Conservation (phyloP, 2,113 vertebrate genomes). For the Bucco capensis region DNA sequence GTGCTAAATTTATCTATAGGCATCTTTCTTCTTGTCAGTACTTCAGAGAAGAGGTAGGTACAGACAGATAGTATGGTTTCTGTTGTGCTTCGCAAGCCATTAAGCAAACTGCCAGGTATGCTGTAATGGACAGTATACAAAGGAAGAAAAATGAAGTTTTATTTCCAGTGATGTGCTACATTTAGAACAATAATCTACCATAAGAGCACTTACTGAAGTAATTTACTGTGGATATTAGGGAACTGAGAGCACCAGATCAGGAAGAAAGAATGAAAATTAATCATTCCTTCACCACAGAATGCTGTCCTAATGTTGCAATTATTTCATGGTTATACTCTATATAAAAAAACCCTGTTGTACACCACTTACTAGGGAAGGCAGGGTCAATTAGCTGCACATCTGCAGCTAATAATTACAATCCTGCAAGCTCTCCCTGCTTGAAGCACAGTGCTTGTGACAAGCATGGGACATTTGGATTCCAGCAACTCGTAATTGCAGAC, state of each 20-base stretch:
- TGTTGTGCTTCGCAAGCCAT: background rate
- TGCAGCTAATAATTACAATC: background rate
- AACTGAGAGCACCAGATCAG: background rate
- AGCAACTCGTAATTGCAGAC: background rate
- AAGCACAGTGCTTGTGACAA: accelerated
- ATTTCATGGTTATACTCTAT: background rate
- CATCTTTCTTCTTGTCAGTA: background rate
- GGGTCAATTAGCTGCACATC: background rate
- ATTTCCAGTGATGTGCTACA: background rate
- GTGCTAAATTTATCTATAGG: background rate
- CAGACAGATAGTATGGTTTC: background rate
- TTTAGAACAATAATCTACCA: background rate
- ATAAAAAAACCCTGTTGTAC: background rate
- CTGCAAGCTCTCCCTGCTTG: background rate
- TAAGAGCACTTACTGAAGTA: background rate
- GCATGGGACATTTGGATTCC: accelerated
- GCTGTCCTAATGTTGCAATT: background rate
- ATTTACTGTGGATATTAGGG: background rate
- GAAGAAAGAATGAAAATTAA: background rate
- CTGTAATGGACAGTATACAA: background rate
- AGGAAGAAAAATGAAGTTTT: background rate
- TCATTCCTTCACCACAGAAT: background rate
- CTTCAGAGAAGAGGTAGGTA: background rate
- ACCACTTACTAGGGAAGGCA: background rate
- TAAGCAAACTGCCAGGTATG: background rate